Evolutionary conservation across 2,113 vertebrate genomes (phyloP), one percentile per base, ranked within the genome.

Genomic region (Perca schrenkii): DNA sequence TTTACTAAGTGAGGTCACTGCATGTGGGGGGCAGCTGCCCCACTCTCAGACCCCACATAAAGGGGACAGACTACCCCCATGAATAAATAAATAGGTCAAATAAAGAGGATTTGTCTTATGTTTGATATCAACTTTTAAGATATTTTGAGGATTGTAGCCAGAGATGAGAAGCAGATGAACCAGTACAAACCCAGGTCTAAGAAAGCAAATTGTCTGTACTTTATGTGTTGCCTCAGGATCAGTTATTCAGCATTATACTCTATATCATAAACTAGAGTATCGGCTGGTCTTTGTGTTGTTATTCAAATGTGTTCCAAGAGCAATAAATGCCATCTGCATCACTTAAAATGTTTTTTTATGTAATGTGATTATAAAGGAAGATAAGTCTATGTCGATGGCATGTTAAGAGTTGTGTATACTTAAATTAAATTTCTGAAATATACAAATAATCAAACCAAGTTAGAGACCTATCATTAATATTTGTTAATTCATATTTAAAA

Each of bases 1-100:
- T 79, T 79, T 78, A 82, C 79, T 85, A 89, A 88, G 87, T 84
- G 88, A 93, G 90, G 92, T 94, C 93, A 95, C 57, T 77, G 77
- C 63, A 77, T 84, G 87, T 89, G 79, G 84, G 86, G 86, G 87
- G 88, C 64, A 67, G 81, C 70, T 58, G 84, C 67, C 90, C 88
- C 69, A 73, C 71, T 74, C 69, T 72, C 65, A 69, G 84, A 89
- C 80, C 77, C 58, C 76, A 84, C 79, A 91, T 86, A 86, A 89
- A 87, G 83, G 70, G 61, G 52, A 15, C 67, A 36, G 53, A 34
- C 67, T 67, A 50, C 84, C 62, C 74, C 64, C 61, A 80, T 56
- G 76, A 63, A 86, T 6, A 72, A 46, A 43, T 70, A 69, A 63
- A 86, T 56, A 79, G 60, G 85, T 76, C 31, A 50, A 11, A 77